Evolutionary conservation across 2,888 invertebrate species (phyloP).

Genomic region (Sipha maydis): DNA sequence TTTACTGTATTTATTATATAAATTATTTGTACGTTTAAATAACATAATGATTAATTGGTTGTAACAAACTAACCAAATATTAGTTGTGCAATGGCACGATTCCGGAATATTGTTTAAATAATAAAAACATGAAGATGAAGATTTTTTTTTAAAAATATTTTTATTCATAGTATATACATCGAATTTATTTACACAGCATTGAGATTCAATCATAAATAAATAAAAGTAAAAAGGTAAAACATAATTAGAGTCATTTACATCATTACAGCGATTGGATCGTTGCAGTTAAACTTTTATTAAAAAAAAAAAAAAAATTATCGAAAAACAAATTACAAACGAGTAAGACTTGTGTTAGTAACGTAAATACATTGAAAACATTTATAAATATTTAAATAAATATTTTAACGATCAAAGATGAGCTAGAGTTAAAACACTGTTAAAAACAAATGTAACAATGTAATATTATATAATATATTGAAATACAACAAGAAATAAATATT

Average conservation of each 20-base stretch:
- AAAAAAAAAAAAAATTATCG: neutral
- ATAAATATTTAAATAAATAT: neutral
- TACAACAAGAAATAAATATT: conserved; percentile 41
- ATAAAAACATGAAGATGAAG: neutral
- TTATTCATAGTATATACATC: conserved; percentile 22
- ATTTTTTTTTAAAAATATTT: conserved; percentile 28
- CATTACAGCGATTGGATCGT: neutral
- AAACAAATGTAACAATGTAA: neutral
- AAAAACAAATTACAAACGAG: neutral
- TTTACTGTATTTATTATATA: too few relatives aligned
- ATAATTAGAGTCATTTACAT: conserved; percentile 25
- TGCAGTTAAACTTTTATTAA: neutral
- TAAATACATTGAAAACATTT: neutral
- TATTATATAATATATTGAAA: neutral
- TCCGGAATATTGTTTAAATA: neutral
- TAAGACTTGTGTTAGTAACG: neutral
- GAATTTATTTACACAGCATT: conserved; percentile 28
- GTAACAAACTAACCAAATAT: too few relatives aligned
- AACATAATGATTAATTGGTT: too few relatives aligned
- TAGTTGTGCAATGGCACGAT: neutral
- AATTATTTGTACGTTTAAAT: too few relatives aligned
- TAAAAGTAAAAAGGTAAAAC: conserved; percentile 18
- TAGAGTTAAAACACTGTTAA: conserved; percentile 36
- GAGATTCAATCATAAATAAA: conserved; percentile 37
- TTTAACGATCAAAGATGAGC: conserved; percentile 24